Percentiles rank a stretch among this genome's conserved stretches.
Conservation (phyloP, 2,888 invertebrate species). For the Agrilus mali region DNA sequence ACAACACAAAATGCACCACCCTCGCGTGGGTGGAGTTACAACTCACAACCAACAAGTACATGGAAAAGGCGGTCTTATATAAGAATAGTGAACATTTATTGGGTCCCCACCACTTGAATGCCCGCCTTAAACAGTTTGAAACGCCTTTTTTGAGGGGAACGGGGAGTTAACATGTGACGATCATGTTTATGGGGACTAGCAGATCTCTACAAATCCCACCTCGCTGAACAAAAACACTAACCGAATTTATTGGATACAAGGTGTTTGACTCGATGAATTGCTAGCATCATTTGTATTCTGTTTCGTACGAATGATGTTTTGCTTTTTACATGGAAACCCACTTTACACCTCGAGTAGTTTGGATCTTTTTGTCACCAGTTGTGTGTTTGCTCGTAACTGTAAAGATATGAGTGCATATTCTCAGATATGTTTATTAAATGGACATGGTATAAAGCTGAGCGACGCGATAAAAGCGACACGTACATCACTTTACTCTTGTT, state of each 20-base stretch:
- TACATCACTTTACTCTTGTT: too few relatives aligned
- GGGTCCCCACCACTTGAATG: constrained; percentile 22
- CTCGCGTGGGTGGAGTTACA: constrained; percentile 22
- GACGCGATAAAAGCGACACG: constrained; percentile 15
- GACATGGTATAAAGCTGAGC: constrained; percentile 28
- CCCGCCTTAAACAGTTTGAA: constrained; percentile 13
- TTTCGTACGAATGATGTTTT: constrained; percentile 35
- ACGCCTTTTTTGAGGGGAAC: constrained; percentile 18
- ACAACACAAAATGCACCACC: constrained; percentile 26
- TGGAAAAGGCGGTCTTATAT: constrained; percentile 25
- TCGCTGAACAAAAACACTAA: constrained; percentile 36
- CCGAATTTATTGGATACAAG: constrained; percentile 40
- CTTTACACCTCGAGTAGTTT: constrained; percentile 32
- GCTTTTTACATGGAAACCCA: constrained; percentile 37
- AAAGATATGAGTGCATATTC: constrained; percentile 29
- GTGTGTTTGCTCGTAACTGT: constrained; percentile 25
- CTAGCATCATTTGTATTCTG: constrained; percentile 37
- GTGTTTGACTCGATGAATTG: constrained; percentile 39
- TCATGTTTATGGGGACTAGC: constrained; percentile 36
- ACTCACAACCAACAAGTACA: constrained; percentile 26
- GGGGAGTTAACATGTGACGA: constrained; percentile 30
- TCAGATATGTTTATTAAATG: constrained; percentile 36
- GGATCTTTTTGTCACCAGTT: constrained; percentile 27
- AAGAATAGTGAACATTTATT: constrained; percentile 16
- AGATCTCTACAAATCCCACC: constrained; percentile 37